Evolutionary conservation across 1,140 invertebrate species (phyloP).

Genomic region (Leptinotarsa lineolata): DNA sequence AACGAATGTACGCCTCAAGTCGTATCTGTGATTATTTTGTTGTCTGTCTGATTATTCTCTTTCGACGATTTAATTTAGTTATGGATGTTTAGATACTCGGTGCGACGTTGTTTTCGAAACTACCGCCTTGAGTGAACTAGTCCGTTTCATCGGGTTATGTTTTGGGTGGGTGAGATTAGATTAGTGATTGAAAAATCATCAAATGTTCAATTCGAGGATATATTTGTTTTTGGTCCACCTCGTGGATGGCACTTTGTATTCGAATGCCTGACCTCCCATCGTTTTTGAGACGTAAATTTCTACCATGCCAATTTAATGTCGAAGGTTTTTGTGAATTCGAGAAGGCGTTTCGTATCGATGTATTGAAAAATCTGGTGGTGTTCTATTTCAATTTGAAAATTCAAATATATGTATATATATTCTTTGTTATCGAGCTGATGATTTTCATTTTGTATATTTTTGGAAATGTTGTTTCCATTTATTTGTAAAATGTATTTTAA

Average conservation of each 20-base stretch:
- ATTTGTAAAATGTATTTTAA: constrained; percentile 14
- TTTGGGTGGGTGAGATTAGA: neutral
- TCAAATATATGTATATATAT: constrained; percentile 19
- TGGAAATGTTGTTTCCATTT: constrained; percentile 11
- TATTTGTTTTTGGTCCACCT: constrained; percentile 13
- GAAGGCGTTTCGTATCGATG: neutral
- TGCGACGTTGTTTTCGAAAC: too few species aligned
- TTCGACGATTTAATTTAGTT: neutral
- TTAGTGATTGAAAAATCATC: neutral
- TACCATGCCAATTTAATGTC: constrained; percentile 27
- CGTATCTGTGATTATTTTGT: constrained; percentile 8
- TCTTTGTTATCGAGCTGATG: constrained; percentile 8
- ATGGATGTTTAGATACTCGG: neutral
- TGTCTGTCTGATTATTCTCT: neutral
- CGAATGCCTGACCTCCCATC: constrained; percentile 26
- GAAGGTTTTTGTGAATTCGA: constrained; percentile 18
- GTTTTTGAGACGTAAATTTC: constrained; percentile 34
- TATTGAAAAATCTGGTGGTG: constrained; percentile 25
- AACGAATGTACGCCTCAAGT: constrained; percentile 2
- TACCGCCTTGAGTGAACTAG: too few species aligned
- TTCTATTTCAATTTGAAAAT: constrained; percentile 3
- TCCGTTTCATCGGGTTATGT: too few species aligned
- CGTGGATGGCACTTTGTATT: constrained; percentile 29
- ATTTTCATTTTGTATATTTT: constrained; percentile 21
- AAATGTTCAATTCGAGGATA: neutral